A percentile compares a stretch with the other conserved stretches of the same genome.
These are phyloP conservation scores for Elephas maximus DNA, from an alignment of 2,113 vertebrate species.

Conservation along the genomic window DNA sequence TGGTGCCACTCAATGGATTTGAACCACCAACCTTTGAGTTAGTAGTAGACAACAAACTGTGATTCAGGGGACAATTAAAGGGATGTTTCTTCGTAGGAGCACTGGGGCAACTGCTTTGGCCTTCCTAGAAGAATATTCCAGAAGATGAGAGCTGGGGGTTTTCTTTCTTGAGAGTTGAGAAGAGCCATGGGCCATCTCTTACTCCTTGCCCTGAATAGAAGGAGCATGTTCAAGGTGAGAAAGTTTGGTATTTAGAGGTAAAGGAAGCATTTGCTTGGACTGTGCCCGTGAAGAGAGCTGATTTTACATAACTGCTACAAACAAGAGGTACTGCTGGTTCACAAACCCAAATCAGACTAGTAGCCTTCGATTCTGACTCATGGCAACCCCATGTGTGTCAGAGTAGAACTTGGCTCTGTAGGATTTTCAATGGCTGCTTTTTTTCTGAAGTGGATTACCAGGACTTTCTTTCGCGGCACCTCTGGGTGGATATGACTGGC, in stretches of 20 bases:
- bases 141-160: neutral
- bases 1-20: neutral
- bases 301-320: accelerated
- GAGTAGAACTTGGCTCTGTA: neutral
- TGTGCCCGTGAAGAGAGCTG: accelerated
- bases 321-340: neutral
- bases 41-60: neutral
- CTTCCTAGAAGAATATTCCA: neutral
- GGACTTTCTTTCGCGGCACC: neutral
- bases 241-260: neutral
- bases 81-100: neutral
- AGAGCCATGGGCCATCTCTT: neutral
- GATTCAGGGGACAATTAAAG: neutral
- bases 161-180: neutral
- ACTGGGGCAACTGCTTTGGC: neutral
- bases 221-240: accelerated
- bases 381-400: neutral
- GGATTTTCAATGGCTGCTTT: neutral
- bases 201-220: neutral
- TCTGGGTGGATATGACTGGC: neutral
- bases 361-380: neutral
- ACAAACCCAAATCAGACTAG: neutral
- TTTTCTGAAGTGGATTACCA: neutral
- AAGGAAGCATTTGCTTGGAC: neutral
- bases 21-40: neutral